Evolutionary conservation across 2,888 invertebrate species (phyloP).

Genomic region (Troilus luridus): DNA sequence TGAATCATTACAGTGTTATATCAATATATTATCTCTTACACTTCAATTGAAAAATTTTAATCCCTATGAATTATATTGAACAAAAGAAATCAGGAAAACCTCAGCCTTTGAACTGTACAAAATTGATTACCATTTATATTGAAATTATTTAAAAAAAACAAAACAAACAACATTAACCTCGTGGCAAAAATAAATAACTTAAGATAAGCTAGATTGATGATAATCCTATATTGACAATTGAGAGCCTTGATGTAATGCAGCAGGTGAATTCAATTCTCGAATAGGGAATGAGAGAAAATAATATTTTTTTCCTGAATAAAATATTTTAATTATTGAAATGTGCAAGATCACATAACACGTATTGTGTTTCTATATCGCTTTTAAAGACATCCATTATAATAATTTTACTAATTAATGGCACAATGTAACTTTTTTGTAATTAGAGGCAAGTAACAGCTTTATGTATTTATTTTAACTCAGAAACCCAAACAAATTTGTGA

Average conservation of each 20-base stretch:
- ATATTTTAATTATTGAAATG: not conserved
- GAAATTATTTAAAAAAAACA: not conserved
- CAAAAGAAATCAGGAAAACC: not conserved
- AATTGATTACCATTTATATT: not conserved
- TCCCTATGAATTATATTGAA: not conserved
- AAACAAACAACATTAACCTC: not conserved
- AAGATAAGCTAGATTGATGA: not conserved
- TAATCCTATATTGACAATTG: not conserved
- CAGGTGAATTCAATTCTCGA: not conserved
- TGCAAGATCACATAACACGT: not conserved
- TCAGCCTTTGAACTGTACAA: not conserved
- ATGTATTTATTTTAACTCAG: too few relatives aligned
- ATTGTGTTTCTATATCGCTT: not conserved
- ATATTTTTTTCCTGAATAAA: not conserved
- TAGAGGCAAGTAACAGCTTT: too few relatives aligned
- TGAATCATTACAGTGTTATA: too few relatives aligned
- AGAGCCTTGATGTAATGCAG: not conserved
- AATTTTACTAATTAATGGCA: not conserved
- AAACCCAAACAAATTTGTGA: too few relatives aligned
- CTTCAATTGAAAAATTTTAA: not conserved
- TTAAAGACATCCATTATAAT: not conserved
- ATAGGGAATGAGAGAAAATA: not conserved
- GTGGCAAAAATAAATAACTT: not conserved
- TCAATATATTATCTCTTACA: not conserved
- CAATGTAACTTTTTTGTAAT: too few relatives aligned